These are phyloP conservation scores for Uloborus plumipes DNA, from an alignment of 2,888 invertebrate species.

Conservation along the genomic window DNA sequence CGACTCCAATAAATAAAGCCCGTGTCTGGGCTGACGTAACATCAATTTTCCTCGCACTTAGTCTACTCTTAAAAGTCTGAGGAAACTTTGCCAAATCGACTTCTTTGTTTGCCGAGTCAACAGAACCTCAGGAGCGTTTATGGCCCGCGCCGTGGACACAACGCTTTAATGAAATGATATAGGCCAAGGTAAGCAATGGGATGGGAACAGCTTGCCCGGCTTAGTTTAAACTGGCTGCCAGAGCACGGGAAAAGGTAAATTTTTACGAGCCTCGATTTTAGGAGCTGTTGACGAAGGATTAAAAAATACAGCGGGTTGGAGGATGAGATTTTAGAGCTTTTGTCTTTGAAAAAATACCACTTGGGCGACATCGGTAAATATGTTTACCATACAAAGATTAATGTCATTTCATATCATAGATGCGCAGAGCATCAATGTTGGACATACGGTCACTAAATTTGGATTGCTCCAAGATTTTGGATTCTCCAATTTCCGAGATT, in stretches of 20 bases:
- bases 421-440: too few relatives aligned
- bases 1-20: conserved; percentile 60
- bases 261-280: conserved; percentile 40
- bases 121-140: conserved; percentile 37
- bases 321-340: too few relatives aligned
- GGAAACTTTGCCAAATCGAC: conserved; percentile 36
- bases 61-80: conserved; percentile 22
- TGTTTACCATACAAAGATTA: too few relatives aligned
- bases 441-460: too few relatives aligned
- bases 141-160: conserved; percentile 28
- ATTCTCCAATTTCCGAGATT: too few relatives aligned
- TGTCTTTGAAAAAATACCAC: background rate
- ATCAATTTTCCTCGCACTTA: conserved; percentile 53
- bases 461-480: too few relatives aligned
- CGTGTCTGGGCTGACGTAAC: conserved; percentile 49
- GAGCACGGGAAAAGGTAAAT: conserved; percentile 30
- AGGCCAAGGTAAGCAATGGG: conserved; percentile 16
- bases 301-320: conserved; percentile 5
- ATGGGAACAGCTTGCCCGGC: conserved; percentile 14
- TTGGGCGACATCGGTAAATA: too few relatives aligned
- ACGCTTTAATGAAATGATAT: conserved; percentile 37
- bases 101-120: conserved; percentile 58
- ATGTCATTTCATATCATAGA: too few relatives aligned
- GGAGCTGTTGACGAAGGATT: background rate
- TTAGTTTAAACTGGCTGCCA: background rate